Base-by-base conservation (phyloP, 2,888 invertebrate species). In the Chrysolina americana region DNA sequence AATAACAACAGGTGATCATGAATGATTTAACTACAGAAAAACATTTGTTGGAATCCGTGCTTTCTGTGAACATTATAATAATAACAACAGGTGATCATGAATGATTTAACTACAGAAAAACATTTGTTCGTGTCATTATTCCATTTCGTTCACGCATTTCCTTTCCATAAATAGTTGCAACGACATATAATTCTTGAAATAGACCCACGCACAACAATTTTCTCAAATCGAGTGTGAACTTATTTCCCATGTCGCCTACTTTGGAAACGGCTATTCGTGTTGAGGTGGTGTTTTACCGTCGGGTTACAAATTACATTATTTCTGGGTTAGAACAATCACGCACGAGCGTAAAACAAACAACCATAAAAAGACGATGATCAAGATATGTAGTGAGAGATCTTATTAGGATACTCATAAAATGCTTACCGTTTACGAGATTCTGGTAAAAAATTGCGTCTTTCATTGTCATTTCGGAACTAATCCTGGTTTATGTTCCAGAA, bases 251-350 rank as follows among this genome's bases (percentile, higher is more conserved):
- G 28, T 23, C 59, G 28, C 28, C 36, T n/a, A 28, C 28, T 59
- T n/a, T 1, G 59, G 36, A 48, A 28, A 41, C 41, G 53, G 10
- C n/a, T 53, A 53, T 53, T 53, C 68, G 68, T 66, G 66, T 23
- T 21, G 21, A 44, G n/a, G 23, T 48, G 2, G 53, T 68, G 53
- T 68, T 68, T 53, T 17, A 68, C 41, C 19, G 59, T 70, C 71
- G 41, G 69, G 47, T 69, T 69, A 75, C 71, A 71, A 71, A 65
- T 69, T 71, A 68, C 36, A 68, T 62, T 75, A 68, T 75, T 71
- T 56, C 41, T 21, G 44, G 68, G 65, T 62, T 68, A 23, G 63
- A 64, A 65, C 71, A 56, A 53, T 53, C 41, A 68, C 68, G 62
- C 63, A 53, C 71, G 68, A 68, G 71, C 71, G 56, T 53, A 56